Evolutionary conservation across 2,113 vertebrate genomes (phyloP), one percentile per base, ranked within the genome.

Genomic region (Alethe diademata): DNA sequence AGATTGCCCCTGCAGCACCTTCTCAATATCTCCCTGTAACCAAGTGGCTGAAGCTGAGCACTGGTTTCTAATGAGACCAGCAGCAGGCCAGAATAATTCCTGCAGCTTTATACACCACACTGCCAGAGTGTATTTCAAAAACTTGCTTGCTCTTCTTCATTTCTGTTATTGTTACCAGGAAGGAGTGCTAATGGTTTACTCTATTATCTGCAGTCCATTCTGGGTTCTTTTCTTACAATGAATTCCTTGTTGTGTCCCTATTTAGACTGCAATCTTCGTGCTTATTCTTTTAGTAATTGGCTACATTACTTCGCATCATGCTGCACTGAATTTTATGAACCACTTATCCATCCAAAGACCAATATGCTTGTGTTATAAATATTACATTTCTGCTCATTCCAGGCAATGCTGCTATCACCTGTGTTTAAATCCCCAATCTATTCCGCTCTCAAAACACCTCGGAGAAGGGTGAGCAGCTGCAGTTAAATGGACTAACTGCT

Each of bases 291-390:
- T 33, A 8, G 89, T 96, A 90, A 91, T 92, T 92, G 95, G 75
- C 73, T 84, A 56, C 65, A 35, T 88, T 94, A 74, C 93, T 96
- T 91, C 6, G 64, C 66, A 94, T 96, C 94, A 94, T 94, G 86
- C 92, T 93, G 76, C 71, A 86, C 60, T 94, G 87, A 42, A 95
- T 94, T 96, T 97, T 97, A 95, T 91, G 86, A 92, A 94, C 70
- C 79, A 48, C 78, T 96, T 93, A 92, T 79, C 54, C 82, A 90
- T 73, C 75, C 40, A 94, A 95, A 85, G 90, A 54, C 95, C 81
- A 97, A 93, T 58, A 88, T 94, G 35, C 73, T 91, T 89, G 78
- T 90, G 83, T 96, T 66, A 95, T 93, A 97, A 97, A 95, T 87
- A 94, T 89, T 93, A 86, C 79, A 91, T 71, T 95, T 94, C 85